Evolutionary conservation across 2,113 vertebrate genomes (phyloP).

Genomic region (Gobio gobio): DNA sequence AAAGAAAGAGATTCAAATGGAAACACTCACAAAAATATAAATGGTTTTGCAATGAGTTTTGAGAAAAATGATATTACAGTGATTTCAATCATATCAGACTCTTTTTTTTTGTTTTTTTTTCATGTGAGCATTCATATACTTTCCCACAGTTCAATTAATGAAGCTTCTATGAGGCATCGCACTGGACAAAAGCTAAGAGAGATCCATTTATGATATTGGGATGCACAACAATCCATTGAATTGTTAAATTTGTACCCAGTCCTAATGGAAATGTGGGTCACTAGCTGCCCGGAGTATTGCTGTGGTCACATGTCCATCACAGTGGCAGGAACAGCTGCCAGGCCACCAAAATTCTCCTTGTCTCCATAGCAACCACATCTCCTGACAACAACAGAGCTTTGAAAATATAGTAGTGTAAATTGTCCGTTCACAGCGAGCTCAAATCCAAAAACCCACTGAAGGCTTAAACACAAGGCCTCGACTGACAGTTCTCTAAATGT

Average conservation of each 20-base stretch:
- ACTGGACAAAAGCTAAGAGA: not conserved
- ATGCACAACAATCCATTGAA: not conserved
- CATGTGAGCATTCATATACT: not conserved
- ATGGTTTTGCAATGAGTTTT: not conserved
- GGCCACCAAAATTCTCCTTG: slow-evolving; percentile 29
- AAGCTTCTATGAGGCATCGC: not conserved
- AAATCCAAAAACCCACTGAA: slow-evolving; percentile 37
- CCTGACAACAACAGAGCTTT: slow-evolving; percentile 55
- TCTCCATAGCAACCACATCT: slow-evolving; percentile 56
- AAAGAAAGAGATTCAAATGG: too few species aligned
- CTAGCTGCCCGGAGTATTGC: slow-evolving; percentile 23
- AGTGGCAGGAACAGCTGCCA: slow-evolving; percentile 27
- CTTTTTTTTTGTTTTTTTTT: not conserved
- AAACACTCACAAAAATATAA: slow-evolving; percentile 8
- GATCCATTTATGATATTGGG: not conserved
- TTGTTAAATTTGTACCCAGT: not conserved
- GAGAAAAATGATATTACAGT: not conserved
- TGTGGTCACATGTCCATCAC: slow-evolving; percentile 40
- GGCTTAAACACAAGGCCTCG: slow-evolving; percentile 30
- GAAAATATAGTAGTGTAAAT: slow-evolving; percentile 49
- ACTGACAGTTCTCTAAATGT: slow-evolving; percentile 40
- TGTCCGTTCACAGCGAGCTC: slow-evolving; percentile 45
- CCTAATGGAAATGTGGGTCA: slow-evolving; percentile 34
- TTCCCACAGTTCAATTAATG: not conserved
- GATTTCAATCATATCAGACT: not conserved